These are phyloP conservation scores for Silurus aristotelis DNA, from an alignment of 2,797 vertebrate species.

Conservation along the genomic window DNA sequence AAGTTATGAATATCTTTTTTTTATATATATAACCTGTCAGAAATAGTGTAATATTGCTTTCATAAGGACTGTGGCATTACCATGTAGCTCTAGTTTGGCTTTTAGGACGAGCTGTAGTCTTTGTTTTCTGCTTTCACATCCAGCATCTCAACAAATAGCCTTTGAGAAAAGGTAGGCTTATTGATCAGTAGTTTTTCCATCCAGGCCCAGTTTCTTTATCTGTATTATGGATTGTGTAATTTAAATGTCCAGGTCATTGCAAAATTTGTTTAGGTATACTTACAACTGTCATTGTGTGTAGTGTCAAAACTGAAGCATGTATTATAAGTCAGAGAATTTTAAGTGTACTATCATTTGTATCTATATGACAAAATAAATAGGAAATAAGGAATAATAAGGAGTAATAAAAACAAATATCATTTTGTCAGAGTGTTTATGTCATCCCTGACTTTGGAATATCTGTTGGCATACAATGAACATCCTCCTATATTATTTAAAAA, in stretches of 20 bases:
- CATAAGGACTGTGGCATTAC: conserved; percentile 61
- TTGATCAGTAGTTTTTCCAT: conserved; percentile 49
- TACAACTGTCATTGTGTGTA: conserved; percentile 38
- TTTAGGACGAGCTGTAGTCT: conserved; percentile 53
- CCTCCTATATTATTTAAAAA: not conserved
- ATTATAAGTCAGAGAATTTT: conserved; percentile 40
- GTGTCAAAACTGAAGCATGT: conserved; percentile 35
- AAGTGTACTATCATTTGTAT: conserved; percentile 32
- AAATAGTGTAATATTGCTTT: conserved; percentile 59
- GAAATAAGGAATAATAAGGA: conserved; percentile 16
- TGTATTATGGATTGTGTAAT: conserved; percentile 25
- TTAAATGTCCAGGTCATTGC: conserved; percentile 21
- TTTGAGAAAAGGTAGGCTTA: conserved; percentile 65
- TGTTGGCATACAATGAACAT: not conserved
- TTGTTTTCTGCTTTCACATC: conserved; percentile 61
- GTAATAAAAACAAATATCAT: conserved; percentile 23
- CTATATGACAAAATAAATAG: conserved; percentile 25
- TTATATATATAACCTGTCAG: conserved; percentile 55
- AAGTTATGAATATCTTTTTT: conserved; percentile 74
- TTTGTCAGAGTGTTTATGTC: conserved; percentile 1
- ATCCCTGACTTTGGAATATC: conserved; percentile 11
- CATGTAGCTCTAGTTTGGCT: conserved; percentile 49
- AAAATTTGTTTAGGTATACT: conserved; percentile 22
- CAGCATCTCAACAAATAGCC: conserved; percentile 68
- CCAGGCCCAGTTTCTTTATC: conserved; percentile 4